Conservation (phyloP, 2,113 vertebrate genomes). For the Desmodus rotundus region DNA sequence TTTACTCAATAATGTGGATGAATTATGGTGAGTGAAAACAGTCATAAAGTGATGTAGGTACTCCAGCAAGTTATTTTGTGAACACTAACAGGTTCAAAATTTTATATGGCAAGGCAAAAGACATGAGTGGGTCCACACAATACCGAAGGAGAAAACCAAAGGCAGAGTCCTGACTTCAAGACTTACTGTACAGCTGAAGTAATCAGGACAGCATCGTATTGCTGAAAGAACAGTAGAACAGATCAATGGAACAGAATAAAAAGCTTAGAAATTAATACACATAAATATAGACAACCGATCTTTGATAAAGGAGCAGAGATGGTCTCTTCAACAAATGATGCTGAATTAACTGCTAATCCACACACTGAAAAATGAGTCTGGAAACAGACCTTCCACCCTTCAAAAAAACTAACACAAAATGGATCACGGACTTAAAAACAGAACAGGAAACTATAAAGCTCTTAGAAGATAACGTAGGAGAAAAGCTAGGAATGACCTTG, state of each 20-base stretch:
- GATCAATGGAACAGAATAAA: not conserved
- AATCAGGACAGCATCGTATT: not conserved
- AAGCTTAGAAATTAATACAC: not conserved
- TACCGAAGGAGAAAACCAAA: not conserved
- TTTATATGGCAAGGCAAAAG: not conserved
- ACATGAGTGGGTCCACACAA: no score
- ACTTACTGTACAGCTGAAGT: not conserved
- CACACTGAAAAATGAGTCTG: not conserved
- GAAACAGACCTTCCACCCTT: not conserved
- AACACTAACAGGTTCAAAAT: not conserved
- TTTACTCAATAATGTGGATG: not conserved
- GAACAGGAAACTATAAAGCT: not conserved
- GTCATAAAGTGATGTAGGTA: not conserved
- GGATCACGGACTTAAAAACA: not conserved
- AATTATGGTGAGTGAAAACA: not conserved
- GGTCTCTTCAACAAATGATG: not conserved
- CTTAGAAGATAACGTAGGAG: not conserved
- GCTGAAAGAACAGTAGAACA: not conserved
- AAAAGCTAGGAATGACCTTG: not conserved
- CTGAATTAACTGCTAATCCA: not conserved
- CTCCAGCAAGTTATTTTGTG: not conserved
- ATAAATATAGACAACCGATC: not conserved
- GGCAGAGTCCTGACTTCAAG: not conserved
- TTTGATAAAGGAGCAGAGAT: not conserved
- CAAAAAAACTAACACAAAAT: not conserved